phyloP scores from a whole-genome alignment of 2,888 invertebrate species.

The Yponomeuta plumbellus region DNA sequence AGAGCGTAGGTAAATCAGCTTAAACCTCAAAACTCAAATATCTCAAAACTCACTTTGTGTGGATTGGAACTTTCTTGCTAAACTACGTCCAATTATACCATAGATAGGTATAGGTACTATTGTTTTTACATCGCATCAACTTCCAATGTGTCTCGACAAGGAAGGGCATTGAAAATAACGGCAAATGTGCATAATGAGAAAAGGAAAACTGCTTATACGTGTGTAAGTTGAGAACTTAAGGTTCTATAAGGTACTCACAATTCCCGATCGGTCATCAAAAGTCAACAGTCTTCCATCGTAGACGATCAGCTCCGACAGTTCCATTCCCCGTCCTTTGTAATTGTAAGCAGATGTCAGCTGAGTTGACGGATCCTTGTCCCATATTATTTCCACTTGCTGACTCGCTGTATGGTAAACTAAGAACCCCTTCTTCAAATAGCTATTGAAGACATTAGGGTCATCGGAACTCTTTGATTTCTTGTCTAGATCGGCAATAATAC shows the following conservation, averaged over 20 bases:
- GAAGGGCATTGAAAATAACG: too few species aligned
- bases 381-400: constrained; percentile 79
- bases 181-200: too few species aligned
- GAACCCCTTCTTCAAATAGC: constrained; percentile 88
- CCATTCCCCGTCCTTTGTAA: constrained; percentile 95
- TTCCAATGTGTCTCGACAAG: too few species aligned
- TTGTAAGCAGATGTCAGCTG: constrained; percentile 83
- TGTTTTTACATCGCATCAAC: too few species aligned
- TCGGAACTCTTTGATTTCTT: constrained; percentile 85
- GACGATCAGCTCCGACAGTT: constrained; percentile 94
- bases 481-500: constrained; percentile 95
- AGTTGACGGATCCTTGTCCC: constrained; percentile 82
- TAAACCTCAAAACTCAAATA: too few species aligned
- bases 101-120: too few species aligned
- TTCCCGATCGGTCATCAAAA: constrained; percentile 97
- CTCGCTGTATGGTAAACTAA: constrained; percentile 80
- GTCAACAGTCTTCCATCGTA: constrained; percentile 93
- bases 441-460: constrained; percentile 85
- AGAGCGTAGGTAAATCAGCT: too few species aligned
- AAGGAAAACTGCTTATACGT: too few species aligned
- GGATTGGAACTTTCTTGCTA: too few species aligned
- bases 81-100: too few species aligned
- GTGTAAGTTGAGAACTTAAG: too few species aligned
- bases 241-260: constrained; percentile 58
- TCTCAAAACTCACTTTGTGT: too few species aligned